A percentile compares a stretch with the other conserved stretches of the same genome.
Evolutionary conservation across 2,888 invertebrate species (phyloP).

Genomic region (Pristionchus arcanus): DNA sequence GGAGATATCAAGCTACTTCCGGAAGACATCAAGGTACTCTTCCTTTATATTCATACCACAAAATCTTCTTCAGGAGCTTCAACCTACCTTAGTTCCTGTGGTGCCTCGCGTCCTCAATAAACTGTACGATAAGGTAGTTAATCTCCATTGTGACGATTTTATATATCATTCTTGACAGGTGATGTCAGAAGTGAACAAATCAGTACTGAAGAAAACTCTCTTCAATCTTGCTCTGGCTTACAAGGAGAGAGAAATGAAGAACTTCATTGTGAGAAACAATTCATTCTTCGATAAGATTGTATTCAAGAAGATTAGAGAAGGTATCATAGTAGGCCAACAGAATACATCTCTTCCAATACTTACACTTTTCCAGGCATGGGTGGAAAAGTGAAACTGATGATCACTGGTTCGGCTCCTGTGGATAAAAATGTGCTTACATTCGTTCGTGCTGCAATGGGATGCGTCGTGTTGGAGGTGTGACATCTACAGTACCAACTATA

Average conservation of each 20-base stretch:
- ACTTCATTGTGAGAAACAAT: slow-evolving; percentile 79
- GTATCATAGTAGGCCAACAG: too few relatives aligned
- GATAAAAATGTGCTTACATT: slow-evolving; percentile 95
- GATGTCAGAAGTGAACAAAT: slow-evolving; percentile 57
- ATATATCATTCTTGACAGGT: slow-evolving; percentile 84
- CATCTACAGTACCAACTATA: neutral
- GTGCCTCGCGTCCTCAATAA: slow-evolving; percentile 95
- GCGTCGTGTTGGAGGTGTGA: slow-evolving; percentile 76
- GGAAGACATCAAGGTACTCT: slow-evolving; percentile 88
- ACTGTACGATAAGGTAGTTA: slow-evolving; percentile 88
- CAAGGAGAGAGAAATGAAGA: slow-evolving; percentile 57
- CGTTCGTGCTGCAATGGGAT: slow-evolving; percentile 92
- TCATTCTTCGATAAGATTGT: slow-evolving; percentile 80
- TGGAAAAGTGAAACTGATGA: slow-evolving; percentile 59
- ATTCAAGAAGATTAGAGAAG: slow-evolving; percentile 79
- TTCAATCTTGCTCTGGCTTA: slow-evolving; percentile 56
- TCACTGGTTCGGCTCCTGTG: slow-evolving; percentile 91
- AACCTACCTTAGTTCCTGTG: slow-evolving; percentile 94
- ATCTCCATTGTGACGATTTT: neutral
- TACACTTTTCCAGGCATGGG: slow-evolving; percentile 65
- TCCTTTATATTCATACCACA: slow-evolving; percentile 83
- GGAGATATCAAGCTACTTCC: slow-evolving; percentile 90
- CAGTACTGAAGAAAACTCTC: slow-evolving; percentile 53
- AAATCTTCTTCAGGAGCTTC: slow-evolving; percentile 81
- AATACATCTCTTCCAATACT: too few relatives aligned